phyloP scores from a whole-genome alignment of 2,113 vertebrate species.

The Saguinus imperator region DNA sequence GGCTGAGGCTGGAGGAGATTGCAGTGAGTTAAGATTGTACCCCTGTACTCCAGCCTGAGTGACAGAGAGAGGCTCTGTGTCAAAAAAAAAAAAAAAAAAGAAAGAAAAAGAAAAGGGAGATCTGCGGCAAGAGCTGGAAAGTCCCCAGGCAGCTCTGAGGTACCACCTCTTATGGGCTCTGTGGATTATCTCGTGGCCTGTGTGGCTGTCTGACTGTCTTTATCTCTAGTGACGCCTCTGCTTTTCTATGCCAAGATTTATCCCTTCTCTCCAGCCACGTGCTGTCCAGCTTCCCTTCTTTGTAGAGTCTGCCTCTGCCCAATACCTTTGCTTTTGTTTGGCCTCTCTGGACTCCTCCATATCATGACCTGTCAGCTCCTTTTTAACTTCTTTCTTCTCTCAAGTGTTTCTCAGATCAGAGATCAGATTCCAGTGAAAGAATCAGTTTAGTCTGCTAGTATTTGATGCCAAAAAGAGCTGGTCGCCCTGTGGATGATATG shows the following conservation, averaged over 20 bases:
- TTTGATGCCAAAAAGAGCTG: not conserved
- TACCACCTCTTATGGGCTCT: not conserved
- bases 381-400: not conserved
- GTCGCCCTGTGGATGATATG: not conserved
- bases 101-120: not conserved
- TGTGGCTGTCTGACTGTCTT: not conserved
- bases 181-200: not conserved
- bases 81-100: too few relatives aligned
- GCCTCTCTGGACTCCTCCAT: not conserved
- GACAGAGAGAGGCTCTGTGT: too few relatives aligned
- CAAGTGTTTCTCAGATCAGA: not conserved
- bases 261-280: not conserved
- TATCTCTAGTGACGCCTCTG: not conserved
- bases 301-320: not conserved
- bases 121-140: not conserved
- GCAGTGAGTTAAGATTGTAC: too few relatives aligned
- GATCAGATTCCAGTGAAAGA: not conserved
- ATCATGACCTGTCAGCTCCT: not conserved
- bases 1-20: too few relatives aligned
- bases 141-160: not conserved
- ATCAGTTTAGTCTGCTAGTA: not conserved
- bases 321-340: not conserved
- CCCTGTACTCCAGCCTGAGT: too few relatives aligned
- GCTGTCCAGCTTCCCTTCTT: not conserved
- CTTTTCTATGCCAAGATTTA: not conserved